Conservation (phyloP, 2,113 vertebrate species). For the Rhea pennata region DNA sequence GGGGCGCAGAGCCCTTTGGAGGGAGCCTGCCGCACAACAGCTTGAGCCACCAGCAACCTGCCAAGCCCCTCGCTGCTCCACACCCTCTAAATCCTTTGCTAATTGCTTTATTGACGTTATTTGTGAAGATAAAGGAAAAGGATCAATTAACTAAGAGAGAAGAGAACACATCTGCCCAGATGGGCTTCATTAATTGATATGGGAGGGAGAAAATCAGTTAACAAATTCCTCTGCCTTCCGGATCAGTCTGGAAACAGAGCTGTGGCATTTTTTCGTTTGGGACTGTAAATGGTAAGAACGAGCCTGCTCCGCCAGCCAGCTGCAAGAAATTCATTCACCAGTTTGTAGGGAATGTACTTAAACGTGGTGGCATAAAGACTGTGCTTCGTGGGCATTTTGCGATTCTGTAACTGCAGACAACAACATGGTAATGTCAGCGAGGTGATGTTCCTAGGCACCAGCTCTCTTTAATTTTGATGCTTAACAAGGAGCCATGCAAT, state of each 20-base stretch:
- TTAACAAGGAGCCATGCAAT: not conserved
- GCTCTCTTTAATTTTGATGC: not conserved
- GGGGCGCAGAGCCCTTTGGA: slow-evolving; percentile 15
- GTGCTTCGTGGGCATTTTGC: not conserved
- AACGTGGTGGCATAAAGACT: not conserved
- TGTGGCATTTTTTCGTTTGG: not conserved
- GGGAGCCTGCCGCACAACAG: not conserved
- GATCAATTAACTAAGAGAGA: slow-evolving; percentile 56
- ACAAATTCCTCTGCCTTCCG: slow-evolving; percentile 50
- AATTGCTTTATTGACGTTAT: slow-evolving; percentile 67
- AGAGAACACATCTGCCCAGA: slow-evolving; percentile 21
- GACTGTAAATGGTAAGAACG: not conserved
- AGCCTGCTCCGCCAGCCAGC: accelerated
- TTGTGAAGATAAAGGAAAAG: slow-evolving; percentile 59
- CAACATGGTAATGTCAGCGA: not conserved
- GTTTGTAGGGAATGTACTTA: not conserved
- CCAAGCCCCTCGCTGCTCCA: slow-evolving; percentile 38
- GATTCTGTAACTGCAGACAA: not conserved
- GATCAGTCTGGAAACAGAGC: slow-evolving; percentile 20
- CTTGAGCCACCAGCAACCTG: slow-evolving; percentile 22
- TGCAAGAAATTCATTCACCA: not conserved
- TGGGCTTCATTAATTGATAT: slow-evolving; percentile 44
- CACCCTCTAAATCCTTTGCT: slow-evolving; percentile 66
- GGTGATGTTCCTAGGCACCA: not conserved
- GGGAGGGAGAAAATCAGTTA: slow-evolving; percentile 63